Evolutionary conservation across 2,797 vertebrate genomes (phyloP), one percentile per base, ranked within the genome.

Genomic region (Catharus ustulatus): DNA sequence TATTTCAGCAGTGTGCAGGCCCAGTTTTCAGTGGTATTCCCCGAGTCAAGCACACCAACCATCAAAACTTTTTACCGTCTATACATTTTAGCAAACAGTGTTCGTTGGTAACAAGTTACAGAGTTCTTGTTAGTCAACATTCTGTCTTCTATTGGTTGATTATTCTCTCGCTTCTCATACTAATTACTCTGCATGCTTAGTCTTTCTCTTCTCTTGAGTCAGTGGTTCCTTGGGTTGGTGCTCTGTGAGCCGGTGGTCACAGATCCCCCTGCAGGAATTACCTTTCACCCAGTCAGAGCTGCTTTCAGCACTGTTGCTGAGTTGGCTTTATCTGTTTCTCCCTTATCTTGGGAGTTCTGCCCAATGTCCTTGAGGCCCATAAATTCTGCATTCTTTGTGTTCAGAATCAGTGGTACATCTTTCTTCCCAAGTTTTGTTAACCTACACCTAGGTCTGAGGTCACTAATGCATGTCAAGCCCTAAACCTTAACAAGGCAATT

Each of bases 141-240:
- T 26, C 10, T 34, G 1, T 54, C 2, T 52, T 67, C 40, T 52
- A 3, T 10, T 30, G 40, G 17, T 30, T 66, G 6, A 34, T 27
- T 4, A 46, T 13, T 46, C n/a, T 5, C 11, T 49, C 0, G 0
- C 14, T 34, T 61, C 12, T 36, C 24, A 1, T 34, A 10, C 36
- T 45, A 3, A 17, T n/a, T 80, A 45, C 11, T 34, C 29, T 38
- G 5, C 13, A 3, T 52, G 18, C 30, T 59, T 16, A 9, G 4
- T 59, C 18, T n/a, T 57, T 22, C 8, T 38, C 16, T 29, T 13
- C 3, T 24, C 18, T 51, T 43, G 15, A 32, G 23, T 23, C 13
- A 6, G 19, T 38, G 63, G 40, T 15, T 22, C 13, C 17, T 23
- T 32, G 62, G 21, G 3, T 23, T 43, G 21, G 38, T 59, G 38